Base-by-base conservation (phyloP, 2,888 invertebrate genomes). In the Eulithis testata region DNA sequence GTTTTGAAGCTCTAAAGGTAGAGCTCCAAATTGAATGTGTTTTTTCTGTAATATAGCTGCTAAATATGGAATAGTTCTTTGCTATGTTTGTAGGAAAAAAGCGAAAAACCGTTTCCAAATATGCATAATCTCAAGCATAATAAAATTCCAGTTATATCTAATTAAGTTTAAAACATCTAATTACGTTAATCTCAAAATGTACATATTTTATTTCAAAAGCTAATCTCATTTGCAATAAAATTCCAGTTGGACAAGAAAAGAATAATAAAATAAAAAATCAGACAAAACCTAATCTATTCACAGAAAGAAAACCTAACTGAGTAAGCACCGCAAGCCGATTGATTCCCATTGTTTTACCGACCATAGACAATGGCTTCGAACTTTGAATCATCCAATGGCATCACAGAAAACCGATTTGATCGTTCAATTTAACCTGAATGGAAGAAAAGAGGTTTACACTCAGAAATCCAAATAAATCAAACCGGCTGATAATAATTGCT, bases 371-470 rank as follows among this genome's bases (percentile, higher is more conserved):
- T 65, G 54, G 66, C 74, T 59, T 51, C 61, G 40, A 57, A 63
- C 31, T 59, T 65, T 31, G 47, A 53, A 50, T 65, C 57, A 57
- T 63, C 62, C 52, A 59, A 55, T 60, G 62, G 66, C 66, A 53
- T 58, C 65, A 61, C 62, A 61, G 61, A 61, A 61, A 54, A 55
- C 61, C 84, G 87, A 88, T 89, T 88, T 88, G 83, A 87, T 88
- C 90, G 84, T 88, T 86, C 90, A 89, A 90, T 91, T 91, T 86
- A 87, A 83, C 85, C 78, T 80, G 84, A 90, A 89, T 86, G 77
- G 83, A 83, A 86, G 87, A 89, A 91, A 90, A 89, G 90, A 90
- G 91, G 89, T 89, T 89, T 89, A 86, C 78, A 85, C 77, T 82
- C 83, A 71, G 80, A 85, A 85, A 84, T 83, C 81, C 82, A 73